Conservation (phyloP, 2,113 vertebrate species). For the Thinocorus orbignyianus region DNA sequence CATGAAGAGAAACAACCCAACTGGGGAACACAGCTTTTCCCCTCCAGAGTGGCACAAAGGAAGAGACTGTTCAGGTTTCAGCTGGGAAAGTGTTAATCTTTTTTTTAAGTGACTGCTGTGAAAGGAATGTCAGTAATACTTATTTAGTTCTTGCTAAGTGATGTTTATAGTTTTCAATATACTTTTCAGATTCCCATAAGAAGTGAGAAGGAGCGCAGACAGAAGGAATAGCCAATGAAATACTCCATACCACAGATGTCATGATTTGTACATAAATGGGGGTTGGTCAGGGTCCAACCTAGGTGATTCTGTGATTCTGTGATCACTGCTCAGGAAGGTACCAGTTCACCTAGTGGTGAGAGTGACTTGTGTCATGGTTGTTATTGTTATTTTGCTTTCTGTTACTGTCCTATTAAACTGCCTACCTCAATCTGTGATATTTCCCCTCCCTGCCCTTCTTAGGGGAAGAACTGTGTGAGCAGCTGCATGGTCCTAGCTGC, state of each 20-base stretch:
- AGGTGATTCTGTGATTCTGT: too few species aligned
- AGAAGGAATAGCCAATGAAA: background rate
- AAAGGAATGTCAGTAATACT: background rate
- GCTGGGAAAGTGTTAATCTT: background rate
- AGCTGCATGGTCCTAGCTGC: background rate
- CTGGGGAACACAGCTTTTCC: background rate
- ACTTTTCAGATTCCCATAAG: background rate
- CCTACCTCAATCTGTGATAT: background rate
- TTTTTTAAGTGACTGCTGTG: background rate
- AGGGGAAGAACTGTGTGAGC: background rate
- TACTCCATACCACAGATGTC: background rate
- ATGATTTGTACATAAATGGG: background rate
- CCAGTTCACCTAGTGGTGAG: background rate
- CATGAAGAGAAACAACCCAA: background rate
- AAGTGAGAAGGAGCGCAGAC: background rate
- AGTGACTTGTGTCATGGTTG: background rate
- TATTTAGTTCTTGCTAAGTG: background rate
- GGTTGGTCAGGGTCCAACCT: too few species aligned
- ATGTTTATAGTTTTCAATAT: background rate
- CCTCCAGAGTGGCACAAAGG: background rate
- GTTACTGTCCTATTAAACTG: background rate
- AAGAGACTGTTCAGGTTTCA: background rate
- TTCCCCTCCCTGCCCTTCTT: background rate
- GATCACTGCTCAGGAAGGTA: background rate
- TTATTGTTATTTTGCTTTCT: background rate